Evolutionary conservation across 2,797 vertebrate genomes (phyloP).

Genomic region (Leptatherina wallacei): DNA sequence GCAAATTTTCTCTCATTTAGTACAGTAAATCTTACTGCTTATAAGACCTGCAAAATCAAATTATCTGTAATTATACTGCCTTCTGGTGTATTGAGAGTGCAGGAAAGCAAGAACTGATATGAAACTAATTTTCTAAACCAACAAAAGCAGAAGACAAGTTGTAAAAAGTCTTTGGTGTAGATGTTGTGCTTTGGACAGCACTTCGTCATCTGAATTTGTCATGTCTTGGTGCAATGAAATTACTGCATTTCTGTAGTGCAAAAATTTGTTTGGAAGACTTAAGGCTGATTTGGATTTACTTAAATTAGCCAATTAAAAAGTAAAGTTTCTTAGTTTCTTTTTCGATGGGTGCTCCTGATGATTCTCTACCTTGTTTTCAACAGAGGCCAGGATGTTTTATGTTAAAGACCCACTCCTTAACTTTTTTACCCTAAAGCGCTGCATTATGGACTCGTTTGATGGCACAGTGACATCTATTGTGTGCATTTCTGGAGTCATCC

Average conservation of each 20-base stretch:
- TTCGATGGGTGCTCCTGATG: no score
- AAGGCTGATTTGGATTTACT: not conserved
- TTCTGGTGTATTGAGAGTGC: constrained; percentile 13
- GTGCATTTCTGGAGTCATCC: no score
- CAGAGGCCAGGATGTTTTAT: no score
- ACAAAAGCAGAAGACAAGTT: constrained; percentile 11
- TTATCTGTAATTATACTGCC: constrained; percentile 29
- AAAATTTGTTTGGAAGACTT: not conserved
- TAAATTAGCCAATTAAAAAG: not conserved
- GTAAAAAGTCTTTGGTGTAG: not conserved
- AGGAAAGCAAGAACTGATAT: constrained; percentile 18
- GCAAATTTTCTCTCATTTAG: constrained; percentile 44
- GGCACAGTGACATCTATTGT: no score
- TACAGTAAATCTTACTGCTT: constrained; percentile 34
- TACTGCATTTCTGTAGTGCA: not conserved
- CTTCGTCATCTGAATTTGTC: not conserved
- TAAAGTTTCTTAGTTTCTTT: no score
- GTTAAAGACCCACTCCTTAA: no score
- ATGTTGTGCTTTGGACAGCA: not conserved
- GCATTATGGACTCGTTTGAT: no score
- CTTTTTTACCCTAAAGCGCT: no score
- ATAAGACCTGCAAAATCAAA: constrained; percentile 27
- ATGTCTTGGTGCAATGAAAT: not conserved
- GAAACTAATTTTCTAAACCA: constrained; percentile 20
- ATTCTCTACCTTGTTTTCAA: no score